These are phyloP conservation scores for Idris sp. DNA, from an alignment of 1,140 invertebrate species.

Conservation along the genomic window DNA sequence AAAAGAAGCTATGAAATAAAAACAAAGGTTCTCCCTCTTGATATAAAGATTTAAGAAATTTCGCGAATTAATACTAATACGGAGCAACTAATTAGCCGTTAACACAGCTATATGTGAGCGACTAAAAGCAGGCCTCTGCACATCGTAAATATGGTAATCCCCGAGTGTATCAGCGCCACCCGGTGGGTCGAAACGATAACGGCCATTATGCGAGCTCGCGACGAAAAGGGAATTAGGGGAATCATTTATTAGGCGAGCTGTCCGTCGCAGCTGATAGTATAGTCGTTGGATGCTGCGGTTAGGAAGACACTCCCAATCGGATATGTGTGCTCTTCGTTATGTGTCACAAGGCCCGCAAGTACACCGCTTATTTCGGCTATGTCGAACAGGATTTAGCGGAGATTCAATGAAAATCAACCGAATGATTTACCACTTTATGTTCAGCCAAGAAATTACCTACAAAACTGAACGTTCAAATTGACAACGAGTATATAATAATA, in stretches of 20 bases:
- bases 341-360: constrained; percentile 53
- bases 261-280: constrained; percentile 73
- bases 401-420: constrained; percentile 59
- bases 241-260: constrained; percentile 75
- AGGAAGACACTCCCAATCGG: constrained; percentile 62
- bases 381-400: constrained; percentile 62
- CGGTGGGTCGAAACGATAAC: constrained; percentile 71
- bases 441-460: no score
- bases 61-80: constrained; percentile 20
- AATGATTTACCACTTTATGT: constrained; percentile 56
- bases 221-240: constrained; percentile 74
- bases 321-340: constrained; percentile 62
- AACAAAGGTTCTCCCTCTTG: no score
- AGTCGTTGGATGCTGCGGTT: constrained; percentile 64
- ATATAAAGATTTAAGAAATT: not conserved
- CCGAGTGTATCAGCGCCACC: constrained; percentile 69
- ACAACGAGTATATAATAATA: no score
- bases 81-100: constrained; percentile 58
- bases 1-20: no score
- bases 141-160: constrained; percentile 76
- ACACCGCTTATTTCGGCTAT: constrained; percentile 61
- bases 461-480: no score
- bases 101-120: constrained; percentile 51
- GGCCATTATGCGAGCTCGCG: constrained; percentile 74
- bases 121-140: constrained; percentile 60